Evolutionary conservation across 1,140 invertebrate species (phyloP).

Genomic region (Zaprionus ornatus): DNA sequence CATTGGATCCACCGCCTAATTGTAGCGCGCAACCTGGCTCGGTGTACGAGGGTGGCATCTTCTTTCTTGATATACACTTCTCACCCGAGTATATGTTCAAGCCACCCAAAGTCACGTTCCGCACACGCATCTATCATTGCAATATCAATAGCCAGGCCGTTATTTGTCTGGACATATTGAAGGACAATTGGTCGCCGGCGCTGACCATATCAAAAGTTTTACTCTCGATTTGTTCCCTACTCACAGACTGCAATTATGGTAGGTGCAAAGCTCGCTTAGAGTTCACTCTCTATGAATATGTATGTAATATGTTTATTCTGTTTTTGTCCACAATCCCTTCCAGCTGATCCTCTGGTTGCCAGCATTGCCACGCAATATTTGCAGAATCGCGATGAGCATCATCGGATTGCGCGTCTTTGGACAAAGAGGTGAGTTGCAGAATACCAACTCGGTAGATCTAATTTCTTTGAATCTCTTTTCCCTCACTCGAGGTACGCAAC

Average conservation of each 20-base stretch:
- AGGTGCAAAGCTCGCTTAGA: conserved; percentile 51
- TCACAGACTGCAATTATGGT: conserved; percentile 99
- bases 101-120: conserved; percentile 98
- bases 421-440: conserved; percentile 95
- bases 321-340: too few relatives aligned
- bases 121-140: conserved; percentile 97
- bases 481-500: conserved; percentile 72
- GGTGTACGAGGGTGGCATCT: conserved; percentile 97
- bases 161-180: conserved; percentile 97
- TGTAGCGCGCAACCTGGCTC: conserved; percentile 97
- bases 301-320: not conserved
- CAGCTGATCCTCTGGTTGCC: conserved; percentile 97
- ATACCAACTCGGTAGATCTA: too few relatives aligned
- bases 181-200: conserved; percentile 98
- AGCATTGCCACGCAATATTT: conserved; percentile 99
- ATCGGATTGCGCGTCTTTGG: conserved; percentile 98
- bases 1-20: too few relatives aligned
- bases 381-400: conserved; percentile 98
- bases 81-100: conserved; percentile 98
- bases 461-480: too few relatives aligned
- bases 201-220: conserved; percentile 97
- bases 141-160: conserved; percentile 99
- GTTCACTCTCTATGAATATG: not conserved
- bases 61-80: conserved; percentile 98
- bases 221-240: too few relatives aligned